A percentile compares a stretch with the other conserved stretches of the same genome.
Evolutionary conservation across 37 sponge, comb jelly and placozoan species (phyloP).

Genomic region (Bolinopsis microptera): DNA sequence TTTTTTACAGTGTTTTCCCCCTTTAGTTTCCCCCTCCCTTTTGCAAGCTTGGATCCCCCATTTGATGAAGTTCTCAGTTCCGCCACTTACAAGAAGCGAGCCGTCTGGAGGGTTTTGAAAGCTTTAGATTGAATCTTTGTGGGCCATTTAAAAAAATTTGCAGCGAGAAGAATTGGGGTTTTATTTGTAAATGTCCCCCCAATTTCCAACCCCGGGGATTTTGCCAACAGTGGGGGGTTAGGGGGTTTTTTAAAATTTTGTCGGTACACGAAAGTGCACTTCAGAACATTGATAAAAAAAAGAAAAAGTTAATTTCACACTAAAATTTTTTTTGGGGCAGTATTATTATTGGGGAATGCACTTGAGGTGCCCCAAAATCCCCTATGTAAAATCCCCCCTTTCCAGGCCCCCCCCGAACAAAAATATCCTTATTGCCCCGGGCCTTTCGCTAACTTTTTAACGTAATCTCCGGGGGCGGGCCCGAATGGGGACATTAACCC

Average conservation of each 20-base stretch:
- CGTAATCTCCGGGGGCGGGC: conserved; percentile 93
- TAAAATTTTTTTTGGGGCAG: too few species aligned
- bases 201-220: too few species aligned
- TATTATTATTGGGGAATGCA: too few species aligned
- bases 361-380: conserved; percentile 84
- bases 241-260: background rate
- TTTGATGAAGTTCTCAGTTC: conserved; percentile 86
- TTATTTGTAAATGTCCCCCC: too few species aligned
- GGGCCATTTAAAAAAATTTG: conserved; percentile 72
- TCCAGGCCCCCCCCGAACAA: conserved; percentile 93
- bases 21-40: conserved; percentile 74
- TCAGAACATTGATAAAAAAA: too few species aligned
- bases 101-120: conserved; percentile 77
- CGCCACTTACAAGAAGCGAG: conserved; percentile 79
- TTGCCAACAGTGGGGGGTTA: too few species aligned
- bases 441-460: conserved; percentile 87
- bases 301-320: too few species aligned
- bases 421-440: conserved; percentile 70
- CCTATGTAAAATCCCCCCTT: conserved; percentile 77
- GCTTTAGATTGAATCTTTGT: conserved; percentile 91
- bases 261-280: too few species aligned
- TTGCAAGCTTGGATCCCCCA: conserved; percentile 80
- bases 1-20: too few species aligned
- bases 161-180: background rate
- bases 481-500: conserved; percentile 79